phyloP scores from a whole-genome alignment of 2,113 vertebrate genomes.

The Mus pahari region DNA sequence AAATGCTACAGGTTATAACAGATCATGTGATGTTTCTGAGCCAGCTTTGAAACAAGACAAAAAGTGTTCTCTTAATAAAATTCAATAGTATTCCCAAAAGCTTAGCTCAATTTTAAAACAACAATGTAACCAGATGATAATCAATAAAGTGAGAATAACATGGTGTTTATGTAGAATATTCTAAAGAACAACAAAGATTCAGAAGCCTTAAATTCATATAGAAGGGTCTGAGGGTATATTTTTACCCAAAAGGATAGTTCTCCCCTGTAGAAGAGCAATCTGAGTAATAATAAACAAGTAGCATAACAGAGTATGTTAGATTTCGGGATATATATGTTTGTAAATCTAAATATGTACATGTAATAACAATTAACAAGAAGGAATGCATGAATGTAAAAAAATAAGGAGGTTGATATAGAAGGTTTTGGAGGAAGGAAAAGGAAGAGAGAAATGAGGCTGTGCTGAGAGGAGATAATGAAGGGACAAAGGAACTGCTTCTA shows the following conservation, averaged over 20 bases:
- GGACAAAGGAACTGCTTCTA: neutral
- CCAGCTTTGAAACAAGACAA: neutral
- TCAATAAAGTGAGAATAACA: neutral
- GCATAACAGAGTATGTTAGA: neutral
- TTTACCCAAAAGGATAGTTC: neutral
- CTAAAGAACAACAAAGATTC: neutral
- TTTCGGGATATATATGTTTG: neutral
- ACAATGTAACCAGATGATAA: neutral
- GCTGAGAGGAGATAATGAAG: neutral
- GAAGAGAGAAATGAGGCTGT: neutral
- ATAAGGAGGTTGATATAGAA: neutral
- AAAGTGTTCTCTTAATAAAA: neutral
- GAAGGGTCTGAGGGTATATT: neutral
- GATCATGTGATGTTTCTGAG: neutral
- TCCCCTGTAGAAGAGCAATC: neutral
- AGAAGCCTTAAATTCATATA: neutral
- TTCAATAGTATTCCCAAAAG: neutral
- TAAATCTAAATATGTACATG: neutral
- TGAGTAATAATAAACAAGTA: neutral
- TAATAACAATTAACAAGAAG: neutral
- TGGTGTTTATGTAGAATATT: neutral
- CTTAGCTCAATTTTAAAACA: neutral
- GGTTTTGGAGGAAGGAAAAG: neutral
- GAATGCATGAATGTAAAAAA: neutral
- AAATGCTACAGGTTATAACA: neutral